Base-by-base conservation (phyloP, 2,888 invertebrate genomes). In the Eristalinus sepulchralis region DNA sequence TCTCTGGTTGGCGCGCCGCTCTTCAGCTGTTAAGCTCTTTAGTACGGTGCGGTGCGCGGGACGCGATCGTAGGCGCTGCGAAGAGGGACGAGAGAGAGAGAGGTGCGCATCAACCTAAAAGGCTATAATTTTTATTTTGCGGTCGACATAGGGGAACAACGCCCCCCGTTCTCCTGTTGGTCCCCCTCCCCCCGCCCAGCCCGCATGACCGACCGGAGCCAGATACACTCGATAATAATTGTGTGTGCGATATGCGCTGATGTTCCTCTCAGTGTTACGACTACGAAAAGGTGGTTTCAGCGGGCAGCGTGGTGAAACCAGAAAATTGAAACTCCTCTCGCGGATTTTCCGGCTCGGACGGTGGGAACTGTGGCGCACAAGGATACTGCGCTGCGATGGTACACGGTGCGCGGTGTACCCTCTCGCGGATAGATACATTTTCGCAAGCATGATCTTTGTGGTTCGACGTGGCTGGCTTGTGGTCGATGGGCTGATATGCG, bases 81-180 rank as follows among this genome's bases (percentile, higher is more conserved):
- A 55, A 22, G 55, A 47, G n/a, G n/a, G n/a, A n/a, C n/a, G n/a
- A 63, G 63, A 24, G 34, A n/a, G 20, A 36, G 17, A 10, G 57
- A 17, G 27, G 47, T 10, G 59, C 68, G 34, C 47, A 84, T 70
- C 68, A 68, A 68, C 71, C 67, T 70, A 79, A 83, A 79, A 87
- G 79, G 72, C 83, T 87, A 83, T 87, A 83, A 87, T 87, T 87
- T 87, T 83, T 76, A 76, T 79, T 87, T 72, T 87, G 86, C 79
- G 83, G 86, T 82, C 86, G 82, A 86, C 82, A 86, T 86, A 78
- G 73, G 78, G 71, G 82, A 76, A 78, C 81, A 78, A 86, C 86
- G 82, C 82, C 86, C 68, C 78, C 70, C 78, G 70, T 39, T 70
- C 63, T 55, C 66, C 34, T 53, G 17, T 62, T 39, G 10, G 57